Percentiles rank a stretch among this genome's conserved stretches.
phyloP scores from a whole-genome alignment of 2,888 invertebrate genomes.

The Lydus trimaculatus region DNA sequence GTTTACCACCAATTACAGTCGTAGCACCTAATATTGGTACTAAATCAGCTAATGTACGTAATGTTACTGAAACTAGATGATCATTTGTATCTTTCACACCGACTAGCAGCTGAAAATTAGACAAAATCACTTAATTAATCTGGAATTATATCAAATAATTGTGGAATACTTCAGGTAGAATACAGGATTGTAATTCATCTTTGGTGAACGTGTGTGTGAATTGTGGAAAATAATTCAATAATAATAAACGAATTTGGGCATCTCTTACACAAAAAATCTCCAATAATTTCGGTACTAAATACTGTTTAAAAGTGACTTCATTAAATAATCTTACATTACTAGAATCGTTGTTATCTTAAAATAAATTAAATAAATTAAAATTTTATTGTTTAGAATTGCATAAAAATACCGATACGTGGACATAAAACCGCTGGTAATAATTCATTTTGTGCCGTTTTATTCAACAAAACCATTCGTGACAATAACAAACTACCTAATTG shows the following conservation, averaged over 20 bases:
- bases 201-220: conserved; percentile 78
- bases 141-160: not conserved
- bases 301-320: conserved; percentile 72
- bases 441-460: conserved; percentile 77
- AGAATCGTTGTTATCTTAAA: conserved; percentile 43
- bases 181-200: conserved; percentile 76
- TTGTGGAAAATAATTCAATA: conserved; percentile 79
- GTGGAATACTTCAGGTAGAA: conserved; percentile 81
- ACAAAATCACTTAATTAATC: too few relatives aligned
- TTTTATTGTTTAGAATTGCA: conserved; percentile 7
- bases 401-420: conserved; percentile 70
- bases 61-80: conserved; percentile 79
- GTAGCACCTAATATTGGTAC: conserved; percentile 85
- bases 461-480: conserved; percentile 85
- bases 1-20: conserved; percentile 84
- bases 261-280: conserved; percentile 88
- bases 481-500: conserved; percentile 80
- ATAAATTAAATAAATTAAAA: conserved; percentile 12
- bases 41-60: conserved; percentile 82
- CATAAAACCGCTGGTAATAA: conserved; percentile 75
- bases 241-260: conserved; percentile 78
- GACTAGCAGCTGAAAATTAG: conserved; percentile 71
- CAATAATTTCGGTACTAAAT: conserved; percentile 78
- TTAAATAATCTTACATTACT: conserved; percentile 68
- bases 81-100: conserved; percentile 90